Evolutionary conservation across 2,888 invertebrate genomes (phyloP), one percentile per base, ranked within the genome.

Genomic region (Minunthozetes semirufus): DNA sequence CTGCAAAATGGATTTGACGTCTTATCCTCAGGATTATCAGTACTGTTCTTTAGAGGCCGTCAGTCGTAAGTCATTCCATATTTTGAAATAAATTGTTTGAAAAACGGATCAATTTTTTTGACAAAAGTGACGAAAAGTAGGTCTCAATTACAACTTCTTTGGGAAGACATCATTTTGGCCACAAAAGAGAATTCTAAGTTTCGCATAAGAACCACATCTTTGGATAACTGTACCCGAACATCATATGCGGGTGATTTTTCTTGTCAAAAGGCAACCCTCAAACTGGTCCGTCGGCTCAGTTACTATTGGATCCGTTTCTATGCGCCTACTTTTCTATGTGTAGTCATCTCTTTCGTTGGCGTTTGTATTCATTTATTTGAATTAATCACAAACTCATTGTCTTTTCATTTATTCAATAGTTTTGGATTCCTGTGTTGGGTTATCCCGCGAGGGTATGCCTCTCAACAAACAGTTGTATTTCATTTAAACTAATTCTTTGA

Each of bases 21-120:
- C 59, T 19, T 76, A 72, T 75, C 76, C 76, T 17, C 75, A 75
- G n/a, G 76, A 76, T 53, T 72, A 76, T 46, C 76, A 76, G 72
- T 59, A 71, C 48, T 76, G 76, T 42, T 38, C 22, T 33, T 46
- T 76, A n/a, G 71, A 75, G 27, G 46, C 75, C 17, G 61, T 75
- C 9, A 48, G 33, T 19, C 48, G 76, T 76, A 66, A 75, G 76
- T 63, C 22, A 66, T 22, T 59, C 27, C 8, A 8, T 2, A 68
- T 13, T 46, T 68, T 48, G 11, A 6, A 50, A 29, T 70, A 8
- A 42, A 42, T 42, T 6, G 11, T 13, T 42, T 13, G 11, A 42
- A 42, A 13, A 42, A 9, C 11, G 19, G 22, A 74, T 70, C 27
- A 15, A 27, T 38, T 42, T 48, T 50, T 68, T 19, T 46, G 4